Percentiles rank a stretch among this genome's conserved stretches.
These are phyloP conservation scores for Chelon auratus DNA, from an alignment of 2,797 vertebrate species.

Conservation along the genomic window DNA sequence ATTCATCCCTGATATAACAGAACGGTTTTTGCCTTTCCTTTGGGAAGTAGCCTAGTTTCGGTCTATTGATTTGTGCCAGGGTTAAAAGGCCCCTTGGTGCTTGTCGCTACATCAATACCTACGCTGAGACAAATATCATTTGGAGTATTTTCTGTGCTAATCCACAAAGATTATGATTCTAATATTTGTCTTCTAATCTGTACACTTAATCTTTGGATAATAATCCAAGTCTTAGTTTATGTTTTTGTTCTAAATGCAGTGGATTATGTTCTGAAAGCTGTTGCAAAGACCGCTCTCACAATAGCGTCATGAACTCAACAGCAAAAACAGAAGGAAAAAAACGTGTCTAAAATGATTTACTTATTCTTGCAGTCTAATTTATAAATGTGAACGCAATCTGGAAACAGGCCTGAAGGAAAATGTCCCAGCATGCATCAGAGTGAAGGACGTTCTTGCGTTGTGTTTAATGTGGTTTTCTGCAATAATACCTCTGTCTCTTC, in stretches of 20 bases:
- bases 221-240: conserved; percentile 59
- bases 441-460: neutral
- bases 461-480: neutral
- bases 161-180: conserved; percentile 69
- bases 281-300: too few relatives aligned
- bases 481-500: neutral
- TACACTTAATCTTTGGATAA: conserved; percentile 49
- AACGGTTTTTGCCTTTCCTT: conserved; percentile 7
- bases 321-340: conserved; percentile 1
- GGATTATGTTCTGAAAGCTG: conserved; percentile 36
- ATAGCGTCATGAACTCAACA: neutral
- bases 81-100: conserved; percentile 30
- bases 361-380: conserved; percentile 4
- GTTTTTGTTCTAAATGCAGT: conserved; percentile 21
- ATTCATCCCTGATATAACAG: conserved; percentile 16
- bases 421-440: conserved; percentile 18
- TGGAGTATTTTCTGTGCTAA: conserved; percentile 49
- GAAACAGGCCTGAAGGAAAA: neutral
- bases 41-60: neutral
- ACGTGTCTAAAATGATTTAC: neutral
- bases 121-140: conserved; percentile 30
- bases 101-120: conserved; percentile 14
- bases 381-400: neutral
- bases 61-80: conserved; percentile 45
- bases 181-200: conserved; percentile 67